Conservation (phyloP, 2,113 vertebrate genomes). For the Hypomesus transpacificus region DNA sequence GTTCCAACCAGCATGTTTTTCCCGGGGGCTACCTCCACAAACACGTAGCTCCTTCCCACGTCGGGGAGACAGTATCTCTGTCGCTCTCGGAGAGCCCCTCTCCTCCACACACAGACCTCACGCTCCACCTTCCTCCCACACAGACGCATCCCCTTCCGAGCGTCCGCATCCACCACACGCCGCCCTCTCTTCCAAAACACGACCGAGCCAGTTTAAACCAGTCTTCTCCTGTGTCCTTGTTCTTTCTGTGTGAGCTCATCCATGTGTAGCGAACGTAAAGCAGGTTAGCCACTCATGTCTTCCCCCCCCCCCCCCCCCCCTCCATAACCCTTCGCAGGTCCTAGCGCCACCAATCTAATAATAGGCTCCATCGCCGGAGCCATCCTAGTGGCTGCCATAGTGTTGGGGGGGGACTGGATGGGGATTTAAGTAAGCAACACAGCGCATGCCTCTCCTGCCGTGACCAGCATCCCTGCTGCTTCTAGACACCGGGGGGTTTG, state of each 20-base stretch:
- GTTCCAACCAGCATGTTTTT: background rate
- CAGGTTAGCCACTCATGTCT: conserved; percentile 81
- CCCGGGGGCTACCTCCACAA: too few species aligned
- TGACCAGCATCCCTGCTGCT: conserved; percentile 91
- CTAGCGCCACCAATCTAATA: conserved; percentile 99
- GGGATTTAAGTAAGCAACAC: conserved; percentile 99
- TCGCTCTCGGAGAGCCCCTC: too few species aligned
- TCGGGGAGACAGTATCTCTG: too few species aligned
- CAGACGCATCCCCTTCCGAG: too few species aligned
- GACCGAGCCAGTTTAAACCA: conserved; percentile 51
- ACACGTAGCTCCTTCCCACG: too few species aligned
- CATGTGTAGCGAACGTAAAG: conserved; percentile 55
- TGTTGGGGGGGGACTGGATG: conserved; percentile 99
- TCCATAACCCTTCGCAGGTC: conserved; percentile 96
- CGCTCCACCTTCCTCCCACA: too few species aligned
- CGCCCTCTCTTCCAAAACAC: conserved; percentile 31
- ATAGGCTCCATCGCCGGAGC: conserved; percentile 99
- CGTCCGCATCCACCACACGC: too few species aligned
- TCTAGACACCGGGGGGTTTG: conserved; percentile 84
- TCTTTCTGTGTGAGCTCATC: conserved; percentile 62
- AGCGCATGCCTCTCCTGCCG: conserved; percentile 90
- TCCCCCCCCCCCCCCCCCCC: conserved; percentile 72
- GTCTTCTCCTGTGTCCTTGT: conserved; percentile 64
- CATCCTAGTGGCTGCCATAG: conserved; percentile 99
- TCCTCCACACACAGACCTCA: too few species aligned